Evolutionary conservation across 2,113 vertebrate species (phyloP), one percentile per base, ranked within the genome.

Genomic region (Arothron firmamentum): DNA sequence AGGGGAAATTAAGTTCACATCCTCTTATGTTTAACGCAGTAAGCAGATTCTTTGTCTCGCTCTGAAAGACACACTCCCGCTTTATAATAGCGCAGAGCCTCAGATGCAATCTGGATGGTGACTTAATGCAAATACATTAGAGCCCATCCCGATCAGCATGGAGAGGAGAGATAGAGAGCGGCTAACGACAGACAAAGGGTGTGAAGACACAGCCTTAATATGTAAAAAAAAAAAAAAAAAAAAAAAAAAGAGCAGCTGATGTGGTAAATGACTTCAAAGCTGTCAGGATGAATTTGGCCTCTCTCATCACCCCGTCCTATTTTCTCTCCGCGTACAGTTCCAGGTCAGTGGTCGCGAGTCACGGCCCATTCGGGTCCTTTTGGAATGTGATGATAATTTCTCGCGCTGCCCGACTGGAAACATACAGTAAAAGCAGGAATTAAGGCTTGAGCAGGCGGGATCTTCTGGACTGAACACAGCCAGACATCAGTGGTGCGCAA

Each of bases 261-360:
- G 57, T 61, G 61, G 19, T 56, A 73, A 72, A 83, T 79, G 61
- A 69, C 68, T 62, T 79, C 52, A 82, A 75, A 70, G 19, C 70
- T 71, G 74, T 85, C 85, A 84, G 16, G 38, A 70, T 25, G 59
- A 75, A 78, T 87, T 84, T 82, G 77, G 69, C 49, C 55, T 46
- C 52, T 50, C 59, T 17, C 46, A 25, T 87, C 75, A 50, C 50
- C 13, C 66, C 75, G 87, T 70, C 83, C 85, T 75, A 85, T 83
- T 81, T 85, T 76, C 61, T 68, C 23, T 53, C 23, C 19, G 55
- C 48, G 53, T 75, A 70, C 75, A 74, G 75, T 87, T 88, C 75
- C 83, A 78, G 87, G 85, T 88, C 85, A 88, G 75, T 75, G 77
- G 62, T 63, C 75, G 51, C 71, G 56, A 81, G 70, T 79, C 76